Conservation (phyloP, 30 jellyfish, hydroid and myxozoan species). For the Pseudorhiza aurosa region DNA sequence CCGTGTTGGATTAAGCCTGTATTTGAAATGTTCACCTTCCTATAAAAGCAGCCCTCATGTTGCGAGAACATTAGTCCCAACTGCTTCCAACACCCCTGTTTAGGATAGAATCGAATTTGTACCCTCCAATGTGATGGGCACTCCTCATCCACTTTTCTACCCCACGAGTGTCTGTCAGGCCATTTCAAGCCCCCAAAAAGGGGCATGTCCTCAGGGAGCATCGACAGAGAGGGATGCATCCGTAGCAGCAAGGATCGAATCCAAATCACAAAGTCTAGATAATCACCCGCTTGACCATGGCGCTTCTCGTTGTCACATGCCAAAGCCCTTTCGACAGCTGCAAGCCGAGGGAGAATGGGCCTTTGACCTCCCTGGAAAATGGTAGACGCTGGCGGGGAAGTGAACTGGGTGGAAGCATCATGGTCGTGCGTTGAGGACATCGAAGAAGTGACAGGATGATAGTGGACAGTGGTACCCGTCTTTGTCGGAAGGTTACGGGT, state of each 20-base stretch:
- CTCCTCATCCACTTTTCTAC: conserved; percentile 7
- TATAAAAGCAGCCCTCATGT: too few relatives aligned
- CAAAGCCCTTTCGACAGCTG: neutral
- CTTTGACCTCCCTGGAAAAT: neutral
- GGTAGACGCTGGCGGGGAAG: neutral
- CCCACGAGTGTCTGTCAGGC: conserved; percentile 10
- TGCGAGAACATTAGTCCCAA: too few relatives aligned
- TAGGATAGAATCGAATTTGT: too few relatives aligned
- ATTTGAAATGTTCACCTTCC: too few relatives aligned
- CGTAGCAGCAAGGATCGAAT: neutral
- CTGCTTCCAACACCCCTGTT: too few relatives aligned
- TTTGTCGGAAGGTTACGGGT: too few relatives aligned
- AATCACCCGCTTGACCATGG: neutral
- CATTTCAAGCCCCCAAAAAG: neutral
- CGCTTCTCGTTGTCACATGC: neutral
- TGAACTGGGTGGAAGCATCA: too few relatives aligned
- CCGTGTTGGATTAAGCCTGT: too few relatives aligned
- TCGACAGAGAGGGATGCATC: neutral
- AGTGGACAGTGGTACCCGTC: neutral
- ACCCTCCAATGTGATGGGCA: conserved; percentile 14
- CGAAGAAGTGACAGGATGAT: neutral
- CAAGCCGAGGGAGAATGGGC: neutral
- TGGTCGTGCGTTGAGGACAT: neutral
- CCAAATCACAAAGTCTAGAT: conserved; percentile 2
- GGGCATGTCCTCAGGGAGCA: conserved; percentile 1